Percentiles rank a stretch among this genome's conserved stretches.
These are phyloP conservation scores for Acanthosepion lycidas DNA, from an alignment of 2,888 invertebrate species.

Conservation along the genomic window DNA sequence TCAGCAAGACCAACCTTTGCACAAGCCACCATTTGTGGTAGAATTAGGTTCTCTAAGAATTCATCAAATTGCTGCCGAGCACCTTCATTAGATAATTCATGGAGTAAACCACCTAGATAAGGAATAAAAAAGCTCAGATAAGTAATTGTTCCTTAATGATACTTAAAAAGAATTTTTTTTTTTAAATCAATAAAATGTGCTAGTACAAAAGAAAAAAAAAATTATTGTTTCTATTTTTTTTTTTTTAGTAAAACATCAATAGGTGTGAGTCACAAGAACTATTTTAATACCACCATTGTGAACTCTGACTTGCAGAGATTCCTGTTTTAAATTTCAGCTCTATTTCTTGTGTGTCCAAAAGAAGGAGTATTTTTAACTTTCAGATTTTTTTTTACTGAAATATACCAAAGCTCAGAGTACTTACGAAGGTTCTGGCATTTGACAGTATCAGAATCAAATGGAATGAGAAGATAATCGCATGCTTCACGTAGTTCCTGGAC, in stretches of 20 bases:
- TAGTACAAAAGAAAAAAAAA: no score
- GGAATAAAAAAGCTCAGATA: background rate
- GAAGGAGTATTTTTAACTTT: no score
- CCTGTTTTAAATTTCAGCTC: no score
- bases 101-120: constrained; percentile 85
- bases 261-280: no score
- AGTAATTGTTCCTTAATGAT: no score
- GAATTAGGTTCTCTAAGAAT: constrained; percentile 94
- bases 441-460: constrained; percentile 90
- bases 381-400: background rate
- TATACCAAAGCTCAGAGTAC: constrained; percentile 63
- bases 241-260: no score
- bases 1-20: constrained; percentile 74
- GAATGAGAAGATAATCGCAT: constrained; percentile 97
- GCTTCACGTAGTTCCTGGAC: constrained; percentile 98
- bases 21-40: constrained; percentile 93
- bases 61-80: constrained; percentile 96
- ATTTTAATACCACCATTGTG: no score
- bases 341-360: no score
- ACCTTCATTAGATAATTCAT: constrained; percentile 99
- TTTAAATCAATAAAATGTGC: no score
- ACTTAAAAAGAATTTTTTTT: no score
- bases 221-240: no score
- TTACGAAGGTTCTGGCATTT: constrained; percentile 95
- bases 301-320: no score